Evolutionary conservation across 1,140 invertebrate genomes (phyloP).

Genomic region (Camponotus vicinus): DNA sequence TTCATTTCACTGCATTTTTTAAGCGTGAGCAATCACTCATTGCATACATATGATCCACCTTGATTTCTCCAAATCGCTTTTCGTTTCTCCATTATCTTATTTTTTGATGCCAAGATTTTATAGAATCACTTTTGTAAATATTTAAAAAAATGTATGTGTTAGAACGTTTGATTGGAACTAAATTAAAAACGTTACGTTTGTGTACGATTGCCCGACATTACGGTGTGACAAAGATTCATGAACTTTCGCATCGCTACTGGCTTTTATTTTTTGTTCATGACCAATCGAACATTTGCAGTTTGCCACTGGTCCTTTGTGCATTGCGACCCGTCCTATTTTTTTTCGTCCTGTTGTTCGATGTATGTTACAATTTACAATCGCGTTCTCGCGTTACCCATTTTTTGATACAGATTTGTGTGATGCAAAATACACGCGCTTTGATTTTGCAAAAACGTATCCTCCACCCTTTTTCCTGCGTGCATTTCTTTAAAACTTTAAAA

Average conservation of each 20-base stretch:
- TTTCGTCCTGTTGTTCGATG: conserved; percentile 30
- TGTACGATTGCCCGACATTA: conserved; percentile 1
- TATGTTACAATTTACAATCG: conserved; percentile 56
- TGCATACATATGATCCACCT: conserved; percentile 19
- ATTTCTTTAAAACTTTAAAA: conserved; percentile 35
- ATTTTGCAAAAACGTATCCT: conserved; percentile 62
- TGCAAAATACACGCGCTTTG: conserved; percentile 64
- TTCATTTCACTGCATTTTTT: conserved; percentile 43
- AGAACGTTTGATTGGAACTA: conserved; percentile 20
- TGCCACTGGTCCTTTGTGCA: conserved; percentile 37
- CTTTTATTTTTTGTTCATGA: conserved; percentile 48
- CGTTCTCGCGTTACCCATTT: conserved; percentile 45
- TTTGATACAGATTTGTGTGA: conserved; percentile 50
- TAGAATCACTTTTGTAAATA: neutral
- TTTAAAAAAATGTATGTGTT: neutral
- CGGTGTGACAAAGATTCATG: conserved; percentile 43
- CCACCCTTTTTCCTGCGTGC: neutral
- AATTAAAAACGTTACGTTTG: conserved; percentile 35
- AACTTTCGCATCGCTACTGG: conserved; percentile 7
- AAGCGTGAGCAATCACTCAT: conserved; percentile 38
- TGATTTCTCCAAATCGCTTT: neutral
- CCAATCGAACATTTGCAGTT: conserved; percentile 58
- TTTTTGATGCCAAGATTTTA: neutral
- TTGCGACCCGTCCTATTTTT: conserved; percentile 25
- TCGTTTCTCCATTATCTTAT: conserved; percentile 13